Base-by-base conservation (phyloP, 2,888 invertebrate genomes). In the Lysandra coridon region DNA sequence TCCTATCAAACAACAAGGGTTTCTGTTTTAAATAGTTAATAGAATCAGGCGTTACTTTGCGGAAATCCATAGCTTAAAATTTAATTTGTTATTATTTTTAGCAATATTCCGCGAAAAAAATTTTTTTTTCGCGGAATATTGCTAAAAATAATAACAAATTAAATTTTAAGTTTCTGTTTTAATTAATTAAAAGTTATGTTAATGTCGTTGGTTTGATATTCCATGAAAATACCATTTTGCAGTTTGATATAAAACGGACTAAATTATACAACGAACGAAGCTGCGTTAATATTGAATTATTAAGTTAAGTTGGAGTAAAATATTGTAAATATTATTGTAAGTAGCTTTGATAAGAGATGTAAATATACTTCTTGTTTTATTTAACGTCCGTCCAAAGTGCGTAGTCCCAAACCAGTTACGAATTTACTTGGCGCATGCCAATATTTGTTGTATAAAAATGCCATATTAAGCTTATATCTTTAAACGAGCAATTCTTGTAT, bases 321-420 rank as follows among this genome's bases (percentile, higher is more conserved):
- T 30, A 12, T 33, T 69, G 69, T 69, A 69, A 69, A 69, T 69
- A 69, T 69, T 69, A 69, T 69, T 69, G 5, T 69, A 33, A 69
- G 33, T 4, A 30, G 7, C 33, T 14, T 33, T 69, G 4, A 69
- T 69, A 14, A 33, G 14, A 33, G 14, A 69, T 69, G 33, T 69
- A 33, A 69, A 69, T 14, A 69, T 17, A 69, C 12, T 69, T 37
- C 30, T 69, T 37, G 69, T 69, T 69, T 69, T 14, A 69, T 33
- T 69, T 4, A 37, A 69, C 33, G 12, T 37, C 33, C 33, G 30
- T 64, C 12, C 30, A 33, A 64, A 64, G 64, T 64, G 14, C 69
- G 69, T 33, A 4, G 12, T 64, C 30, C 64, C 64, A 69, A 69
- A 37, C 69, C 14, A 5, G 69, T 69, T 37, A 37, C 69, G 33